A percentile compares a stretch with the other conserved stretches of the same genome.
Conservation (phyloP, 2,888 invertebrate genomes). For the Ischnus inquisitorius region DNA sequence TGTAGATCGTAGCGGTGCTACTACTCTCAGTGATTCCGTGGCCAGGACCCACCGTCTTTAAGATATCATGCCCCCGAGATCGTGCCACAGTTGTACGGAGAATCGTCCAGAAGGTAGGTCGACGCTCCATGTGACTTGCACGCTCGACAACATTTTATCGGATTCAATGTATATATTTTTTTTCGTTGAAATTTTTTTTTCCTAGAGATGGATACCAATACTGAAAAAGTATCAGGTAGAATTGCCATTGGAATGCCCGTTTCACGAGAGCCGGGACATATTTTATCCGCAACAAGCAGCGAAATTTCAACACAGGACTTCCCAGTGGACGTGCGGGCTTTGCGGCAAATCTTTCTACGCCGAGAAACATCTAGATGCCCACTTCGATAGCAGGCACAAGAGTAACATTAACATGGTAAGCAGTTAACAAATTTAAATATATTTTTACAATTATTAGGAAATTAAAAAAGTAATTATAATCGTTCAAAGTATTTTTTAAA, state of each 20-base stretch:
- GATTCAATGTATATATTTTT: background rate
- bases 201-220: conserved; percentile 94
- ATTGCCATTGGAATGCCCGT: conserved; percentile 95
- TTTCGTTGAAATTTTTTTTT: conserved; percentile 3
- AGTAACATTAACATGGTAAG: conserved; percentile 93
- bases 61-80: conserved; percentile 95
- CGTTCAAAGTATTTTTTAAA: too few species aligned
- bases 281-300: conserved; percentile 95
- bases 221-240: conserved; percentile 95
- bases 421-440: background rate
- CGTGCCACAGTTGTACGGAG: conserved; percentile 95
- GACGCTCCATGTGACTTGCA: background rate
- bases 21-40: conserved; percentile 94
- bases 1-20: conserved; percentile 92
- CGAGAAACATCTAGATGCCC: conserved; percentile 94
- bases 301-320: conserved; percentile 93
- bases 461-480: background rate
- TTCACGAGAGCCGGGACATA: conserved; percentile 95
- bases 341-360: conserved; percentile 97
- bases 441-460: background rate
- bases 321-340: conserved; percentile 96
- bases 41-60: conserved; percentile 95
- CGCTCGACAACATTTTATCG: conserved; percentile 1
- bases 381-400: conserved; percentile 96
- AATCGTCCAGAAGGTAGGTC: conserved; percentile 91